Percentiles rank a stretch among this genome's conserved stretches.
Evolutionary conservation across 2,113 vertebrate genomes (phyloP).

Genomic region (Leiothrix lutea): DNA sequence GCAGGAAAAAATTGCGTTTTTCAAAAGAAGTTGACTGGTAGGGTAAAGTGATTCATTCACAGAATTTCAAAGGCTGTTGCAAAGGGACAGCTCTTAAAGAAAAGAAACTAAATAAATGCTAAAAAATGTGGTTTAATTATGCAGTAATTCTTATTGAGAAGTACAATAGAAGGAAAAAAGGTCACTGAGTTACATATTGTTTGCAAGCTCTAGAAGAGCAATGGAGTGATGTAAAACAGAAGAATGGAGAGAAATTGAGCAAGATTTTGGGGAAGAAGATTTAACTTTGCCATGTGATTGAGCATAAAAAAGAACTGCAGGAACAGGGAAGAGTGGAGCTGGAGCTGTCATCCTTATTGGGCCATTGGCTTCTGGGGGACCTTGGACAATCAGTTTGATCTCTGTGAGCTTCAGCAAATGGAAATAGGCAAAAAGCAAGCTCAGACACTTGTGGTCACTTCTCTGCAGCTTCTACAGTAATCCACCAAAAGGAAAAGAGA

Average conservation of each 20-base stretch:
- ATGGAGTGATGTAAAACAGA: background rate
- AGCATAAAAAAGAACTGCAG: background rate
- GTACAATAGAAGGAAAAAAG: background rate
- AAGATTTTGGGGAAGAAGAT: background rate
- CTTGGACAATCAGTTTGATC: background rate
- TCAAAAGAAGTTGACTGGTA: background rate
- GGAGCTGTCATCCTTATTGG: background rate
- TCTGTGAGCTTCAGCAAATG: background rate
- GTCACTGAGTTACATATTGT: background rate
- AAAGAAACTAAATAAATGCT: background rate
- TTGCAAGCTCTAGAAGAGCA: background rate
- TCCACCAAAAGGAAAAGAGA: background rate
- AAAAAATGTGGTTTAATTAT: background rate
- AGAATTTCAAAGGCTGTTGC: background rate
- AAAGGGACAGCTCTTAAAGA: background rate
- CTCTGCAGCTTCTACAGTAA: background rate
- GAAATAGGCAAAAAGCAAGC: background rate
- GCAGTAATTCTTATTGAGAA: background rate
- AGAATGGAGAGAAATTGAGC: background rate
- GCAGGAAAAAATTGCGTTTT: background rate
- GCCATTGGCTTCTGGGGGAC: background rate
- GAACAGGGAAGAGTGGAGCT: background rate
- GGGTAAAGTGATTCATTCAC: background rate
- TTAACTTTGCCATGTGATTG: background rate
- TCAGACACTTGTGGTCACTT: background rate